A percentile compares a stretch with the other conserved stretches of the same genome.
These are phyloP conservation scores for Callithrix jacchus DNA, from an alignment of 2,113 vertebrate genomes.

Conservation along the genomic window DNA sequence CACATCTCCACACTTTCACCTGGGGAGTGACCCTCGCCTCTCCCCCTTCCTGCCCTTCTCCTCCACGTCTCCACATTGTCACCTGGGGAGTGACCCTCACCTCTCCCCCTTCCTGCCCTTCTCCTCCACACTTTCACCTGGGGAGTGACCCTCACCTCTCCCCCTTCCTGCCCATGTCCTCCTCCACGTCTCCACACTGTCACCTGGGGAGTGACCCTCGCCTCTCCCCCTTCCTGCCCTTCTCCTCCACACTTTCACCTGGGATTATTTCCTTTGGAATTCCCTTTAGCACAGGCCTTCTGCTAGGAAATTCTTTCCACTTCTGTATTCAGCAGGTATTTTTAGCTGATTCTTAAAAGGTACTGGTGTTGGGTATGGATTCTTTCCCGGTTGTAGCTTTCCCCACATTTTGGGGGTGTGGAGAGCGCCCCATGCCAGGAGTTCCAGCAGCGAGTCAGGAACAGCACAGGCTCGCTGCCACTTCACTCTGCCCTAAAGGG, in stretches of 20 bases:
- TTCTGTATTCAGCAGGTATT: not conserved
- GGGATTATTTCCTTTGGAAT: not conserved
- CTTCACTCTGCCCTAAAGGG: not conserved
- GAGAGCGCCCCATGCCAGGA: fast-evolving
- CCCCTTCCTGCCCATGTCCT: not conserved
- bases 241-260: not conserved
- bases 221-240: too few species aligned
- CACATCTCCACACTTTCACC: not conserved
- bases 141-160: too few species aligned
- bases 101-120: not conserved
- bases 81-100: too few species aligned
- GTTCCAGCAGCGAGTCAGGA: not conserved
- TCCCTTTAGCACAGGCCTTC: too few species aligned
- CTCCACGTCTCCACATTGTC: not conserved
- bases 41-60: not conserved
- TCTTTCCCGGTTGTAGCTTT: too few species aligned
- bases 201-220: too few species aligned
- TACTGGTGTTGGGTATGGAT: not conserved
- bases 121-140: not conserved
- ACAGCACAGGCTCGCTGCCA: fast-evolving
- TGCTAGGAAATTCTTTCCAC: not conserved
- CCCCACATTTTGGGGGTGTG: not conserved
- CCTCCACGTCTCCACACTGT: too few species aligned
- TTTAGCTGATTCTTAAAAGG: not conserved
- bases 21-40: too few species aligned